Base-by-base conservation (phyloP, 1,140 invertebrate species). In the Eumeta japonica region DNA sequence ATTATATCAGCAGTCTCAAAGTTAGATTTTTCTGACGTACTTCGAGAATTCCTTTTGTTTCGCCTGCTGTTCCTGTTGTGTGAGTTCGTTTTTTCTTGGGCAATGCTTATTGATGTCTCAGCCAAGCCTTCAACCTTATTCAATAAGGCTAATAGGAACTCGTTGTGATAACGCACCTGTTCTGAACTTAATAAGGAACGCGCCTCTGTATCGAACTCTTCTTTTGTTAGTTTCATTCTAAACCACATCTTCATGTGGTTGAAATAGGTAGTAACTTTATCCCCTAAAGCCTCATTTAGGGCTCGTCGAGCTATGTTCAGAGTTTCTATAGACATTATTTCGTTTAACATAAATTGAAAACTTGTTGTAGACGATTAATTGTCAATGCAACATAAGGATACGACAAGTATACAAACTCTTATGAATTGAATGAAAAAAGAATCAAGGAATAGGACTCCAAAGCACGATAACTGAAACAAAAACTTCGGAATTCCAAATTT, bases 161-260 rank as follows among this genome's bases (percentile, higher is more conserved):
- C 83, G 74, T 92, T 92, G 57, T 92, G 89, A 15, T 89, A 76
- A 63, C 85, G 85, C 19, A 90, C 81, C 64, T 87, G 82, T 29
- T 89, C 83, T 2, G 78, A 57, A 4, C 73, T 79, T 43, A 91
- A 72, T 1, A 90, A 70, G 57, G 81, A 81, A 19, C 88, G 76
- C 3, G 85, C 86, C 70, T 88, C 86, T 2, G 62, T 55, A 57
- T 92, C 88, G 70, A 91, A 92, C 46, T 90, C 85, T 64, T 89
- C 87, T 63, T 89, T 90, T 0, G 84, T 83, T 50, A 84, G 78
- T 55, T 85, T 85, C 77, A 83, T 83, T 45, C 83, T 81, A 44
- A 87, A 87, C 83, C 84, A 87, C 13, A 81, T 70, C 40, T 85
- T 86, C 82, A 87, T 83, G 40, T 84, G 81, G 35, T 77, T 73